phyloP scores from a whole-genome alignment of 2,888 invertebrate genomes.

The Meliscaeva auricollis region DNA sequence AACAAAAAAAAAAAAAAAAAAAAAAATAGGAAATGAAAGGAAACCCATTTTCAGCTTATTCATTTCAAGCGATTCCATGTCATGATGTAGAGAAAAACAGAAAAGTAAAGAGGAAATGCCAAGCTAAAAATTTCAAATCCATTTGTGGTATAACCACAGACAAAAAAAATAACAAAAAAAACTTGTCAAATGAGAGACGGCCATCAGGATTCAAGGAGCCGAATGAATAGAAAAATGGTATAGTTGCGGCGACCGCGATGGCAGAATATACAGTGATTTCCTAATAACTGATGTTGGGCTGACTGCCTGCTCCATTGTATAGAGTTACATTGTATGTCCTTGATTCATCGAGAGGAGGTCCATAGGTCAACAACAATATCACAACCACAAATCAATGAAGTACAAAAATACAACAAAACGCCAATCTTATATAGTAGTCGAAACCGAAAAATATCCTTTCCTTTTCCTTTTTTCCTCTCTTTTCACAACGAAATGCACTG shows the following conservation, averaged over 20 bases:
- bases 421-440: not conserved
- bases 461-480: not conserved
- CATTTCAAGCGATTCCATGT: constrained; percentile 10
- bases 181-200: constrained; percentile 7
- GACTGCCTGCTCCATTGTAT: not conserved
- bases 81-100: not conserved
- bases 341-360: not conserved
- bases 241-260: too few relatives aligned
- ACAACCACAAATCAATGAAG: constrained; percentile 25
- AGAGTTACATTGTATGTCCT: too few relatives aligned
- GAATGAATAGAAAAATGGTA: not conserved
- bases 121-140: constrained; percentile 11
- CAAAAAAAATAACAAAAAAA: not conserved
- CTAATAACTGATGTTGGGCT: not conserved
- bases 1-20: too few relatives aligned
- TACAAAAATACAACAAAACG: constrained; percentile 5
- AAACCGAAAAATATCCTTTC: constrained; percentile 28
- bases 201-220: not conserved
- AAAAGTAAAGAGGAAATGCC: not conserved
- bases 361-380: constrained; percentile 29
- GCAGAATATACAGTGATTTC: constrained; percentile 1
- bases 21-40: too few relatives aligned
- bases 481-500: constrained; percentile 4
- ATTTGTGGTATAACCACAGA: not conserved
- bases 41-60: constrained; percentile 22